phyloP scores from a whole-genome alignment of 2,797 vertebrate species.

The Onychomys leucogaster region DNA sequence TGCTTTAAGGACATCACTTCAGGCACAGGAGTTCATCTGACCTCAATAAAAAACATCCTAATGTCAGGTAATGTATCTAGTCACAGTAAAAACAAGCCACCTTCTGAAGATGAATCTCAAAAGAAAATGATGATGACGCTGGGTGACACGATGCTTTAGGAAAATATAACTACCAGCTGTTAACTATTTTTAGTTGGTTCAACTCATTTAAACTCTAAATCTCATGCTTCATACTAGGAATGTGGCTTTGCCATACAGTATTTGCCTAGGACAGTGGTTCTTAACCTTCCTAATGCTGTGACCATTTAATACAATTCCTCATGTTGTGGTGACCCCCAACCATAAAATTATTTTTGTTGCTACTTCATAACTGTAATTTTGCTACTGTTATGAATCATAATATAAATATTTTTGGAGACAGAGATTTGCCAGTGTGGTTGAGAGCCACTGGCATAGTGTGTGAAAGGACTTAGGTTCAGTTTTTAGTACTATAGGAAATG shows the following conservation, averaged over 20 bases:
- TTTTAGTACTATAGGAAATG: background rate
- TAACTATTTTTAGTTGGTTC: background rate
- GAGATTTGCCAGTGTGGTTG: no score
- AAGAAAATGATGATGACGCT: conserved; percentile 1
- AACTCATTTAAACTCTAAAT: background rate
- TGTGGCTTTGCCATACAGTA: background rate
- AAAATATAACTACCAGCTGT: background rate
- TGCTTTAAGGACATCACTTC: conserved; percentile 1
- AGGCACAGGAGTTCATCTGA: conserved; percentile 27
- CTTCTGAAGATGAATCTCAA: background rate
- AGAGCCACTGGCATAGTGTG: background rate
- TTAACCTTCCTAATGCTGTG: background rate
- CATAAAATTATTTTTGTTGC: background rate
- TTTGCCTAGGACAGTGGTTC: background rate
- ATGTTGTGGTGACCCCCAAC: background rate
- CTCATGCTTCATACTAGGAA: background rate
- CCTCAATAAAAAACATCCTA: background rate
- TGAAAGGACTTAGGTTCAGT: background rate
- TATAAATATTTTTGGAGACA: background rate
- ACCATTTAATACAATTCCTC: background rate
- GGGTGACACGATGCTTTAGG: background rate
- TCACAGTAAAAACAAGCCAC: background rate
- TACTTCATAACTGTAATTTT: background rate
- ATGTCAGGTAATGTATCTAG: background rate
- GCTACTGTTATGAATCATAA: background rate